These are phyloP conservation scores for Mellivora capensis DNA, from an alignment of 2,113 vertebrate species.

Conservation along the genomic window DNA sequence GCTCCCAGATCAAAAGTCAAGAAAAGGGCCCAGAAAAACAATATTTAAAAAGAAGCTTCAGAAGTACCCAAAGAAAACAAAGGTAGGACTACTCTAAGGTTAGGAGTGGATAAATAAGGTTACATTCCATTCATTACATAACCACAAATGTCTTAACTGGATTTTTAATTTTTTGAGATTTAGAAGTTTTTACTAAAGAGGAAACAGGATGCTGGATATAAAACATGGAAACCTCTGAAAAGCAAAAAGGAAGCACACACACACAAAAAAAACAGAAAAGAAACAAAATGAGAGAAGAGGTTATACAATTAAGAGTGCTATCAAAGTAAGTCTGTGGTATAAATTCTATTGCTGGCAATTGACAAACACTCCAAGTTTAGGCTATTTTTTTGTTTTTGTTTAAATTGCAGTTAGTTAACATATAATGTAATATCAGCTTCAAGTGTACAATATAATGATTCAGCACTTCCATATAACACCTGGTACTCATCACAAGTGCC, in stretches of 20 bases:
- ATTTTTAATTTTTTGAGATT: neutral
- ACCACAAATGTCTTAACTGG: neutral
- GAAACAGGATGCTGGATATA: slow-evolving; percentile 80
- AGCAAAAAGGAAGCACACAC: slow-evolving; percentile 90
- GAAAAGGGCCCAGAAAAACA: slow-evolving; percentile 73
- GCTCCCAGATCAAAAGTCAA: slow-evolving; percentile 81
- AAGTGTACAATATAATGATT: neutral
- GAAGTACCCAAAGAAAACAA: slow-evolving; percentile 61
- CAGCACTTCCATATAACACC: neutral
- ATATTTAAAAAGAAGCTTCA: slow-evolving; percentile 44
- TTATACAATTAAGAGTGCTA: slow-evolving; percentile 86
- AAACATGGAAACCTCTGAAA: slow-evolving; percentile 85
- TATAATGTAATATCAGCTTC: neutral
- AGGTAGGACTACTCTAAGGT: slow-evolving; percentile 67
- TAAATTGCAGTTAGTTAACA: neutral
- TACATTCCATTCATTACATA: neutral
- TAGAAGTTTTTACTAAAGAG: slow-evolving; percentile 77
- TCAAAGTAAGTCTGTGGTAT: slow-evolving; percentile 83
- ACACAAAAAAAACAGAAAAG: slow-evolving; percentile 92
- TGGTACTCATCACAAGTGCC: neutral
- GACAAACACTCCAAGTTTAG: neutral
- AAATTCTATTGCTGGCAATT: neutral
- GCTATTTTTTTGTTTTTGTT: neutral
- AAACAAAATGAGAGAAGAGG: slow-evolving; percentile 90
- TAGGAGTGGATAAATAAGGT: neutral